Evolutionary conservation across 2,113 vertebrate species (phyloP).

Genomic region (Chloroceryle aenea): DNA sequence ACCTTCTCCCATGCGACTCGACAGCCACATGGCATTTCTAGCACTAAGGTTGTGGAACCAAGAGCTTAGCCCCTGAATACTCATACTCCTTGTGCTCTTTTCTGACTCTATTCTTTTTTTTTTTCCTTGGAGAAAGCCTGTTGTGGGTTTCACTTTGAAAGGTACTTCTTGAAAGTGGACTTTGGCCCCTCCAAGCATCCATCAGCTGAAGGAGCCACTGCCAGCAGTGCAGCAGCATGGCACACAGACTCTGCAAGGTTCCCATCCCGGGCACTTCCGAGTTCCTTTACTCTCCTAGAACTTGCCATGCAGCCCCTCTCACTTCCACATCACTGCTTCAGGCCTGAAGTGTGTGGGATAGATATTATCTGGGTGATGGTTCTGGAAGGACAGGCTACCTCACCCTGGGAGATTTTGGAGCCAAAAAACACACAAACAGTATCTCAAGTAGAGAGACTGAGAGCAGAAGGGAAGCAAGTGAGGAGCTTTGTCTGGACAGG

Average conservation of each 20-base stretch:
- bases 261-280: background rate
- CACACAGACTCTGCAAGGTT: background rate
- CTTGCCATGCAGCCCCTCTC: background rate
- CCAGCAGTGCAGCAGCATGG: fast-evolving
- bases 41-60: background rate
- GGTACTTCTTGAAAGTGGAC: background rate
- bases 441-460: background rate
- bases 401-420: background rate
- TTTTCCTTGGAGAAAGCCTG: background rate
- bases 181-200: background rate
- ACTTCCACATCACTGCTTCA: background rate
- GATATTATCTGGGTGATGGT: background rate
- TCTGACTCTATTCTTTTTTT: background rate
- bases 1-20: background rate
- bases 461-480: background rate
- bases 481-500: slow-evolving; percentile 4
- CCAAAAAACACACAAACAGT: background rate
- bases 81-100: background rate
- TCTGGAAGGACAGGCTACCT: slow-evolving; percentile 36
- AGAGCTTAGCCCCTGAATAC: background rate
- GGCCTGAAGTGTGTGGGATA: background rate
- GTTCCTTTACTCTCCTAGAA: background rate
- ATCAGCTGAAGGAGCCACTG: background rate
- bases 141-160: background rate
- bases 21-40: background rate